phyloP scores from a whole-genome alignment of 2,888 invertebrate species.

The Cerastis leucographa region DNA sequence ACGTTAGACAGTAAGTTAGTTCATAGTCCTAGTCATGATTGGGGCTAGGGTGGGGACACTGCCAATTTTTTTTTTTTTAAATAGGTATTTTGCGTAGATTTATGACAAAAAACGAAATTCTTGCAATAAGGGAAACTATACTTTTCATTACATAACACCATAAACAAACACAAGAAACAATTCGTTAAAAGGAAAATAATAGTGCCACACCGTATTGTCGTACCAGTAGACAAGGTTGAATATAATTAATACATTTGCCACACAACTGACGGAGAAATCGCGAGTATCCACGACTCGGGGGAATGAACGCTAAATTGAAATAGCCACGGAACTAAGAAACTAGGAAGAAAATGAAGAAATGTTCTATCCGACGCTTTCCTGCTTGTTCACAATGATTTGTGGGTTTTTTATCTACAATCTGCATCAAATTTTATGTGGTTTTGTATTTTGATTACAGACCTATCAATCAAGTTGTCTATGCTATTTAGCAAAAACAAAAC shows the following conservation, averaged over 20 bases:
- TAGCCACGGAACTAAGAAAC: conserved; percentile 70
- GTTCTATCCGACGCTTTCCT: conserved; percentile 56
- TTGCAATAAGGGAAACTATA: no score
- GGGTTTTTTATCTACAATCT: conserved; percentile 50
- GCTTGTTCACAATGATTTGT: conserved; percentile 56
- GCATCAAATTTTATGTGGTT: conserved; percentile 37
- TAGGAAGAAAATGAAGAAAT: conserved; percentile 67
- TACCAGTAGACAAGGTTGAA: conserved; percentile 60
- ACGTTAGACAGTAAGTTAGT: background rate
- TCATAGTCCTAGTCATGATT: background rate
- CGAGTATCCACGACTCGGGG: conserved; percentile 67
- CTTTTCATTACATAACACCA: conserved; percentile 16
- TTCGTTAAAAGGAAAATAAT: conserved; percentile 42
- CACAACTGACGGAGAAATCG: conserved; percentile 73
- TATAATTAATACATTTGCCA: conserved; percentile 66
- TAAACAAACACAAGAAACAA: conserved; percentile 47
- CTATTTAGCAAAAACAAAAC: conserved; percentile 18
- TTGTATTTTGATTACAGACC: conserved; percentile 28
- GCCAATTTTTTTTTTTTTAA: no score
- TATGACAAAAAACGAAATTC: no score
- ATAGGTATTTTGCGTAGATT: no score
- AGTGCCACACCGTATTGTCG: conserved; percentile 55
- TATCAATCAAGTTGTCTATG: conserved; percentile 23
- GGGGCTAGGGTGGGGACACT: no score
- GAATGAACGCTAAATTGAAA: conserved; percentile 79